Evolutionary conservation across 2,888 invertebrate species (phyloP).

Genomic region (Sisyra terminalis): DNA sequence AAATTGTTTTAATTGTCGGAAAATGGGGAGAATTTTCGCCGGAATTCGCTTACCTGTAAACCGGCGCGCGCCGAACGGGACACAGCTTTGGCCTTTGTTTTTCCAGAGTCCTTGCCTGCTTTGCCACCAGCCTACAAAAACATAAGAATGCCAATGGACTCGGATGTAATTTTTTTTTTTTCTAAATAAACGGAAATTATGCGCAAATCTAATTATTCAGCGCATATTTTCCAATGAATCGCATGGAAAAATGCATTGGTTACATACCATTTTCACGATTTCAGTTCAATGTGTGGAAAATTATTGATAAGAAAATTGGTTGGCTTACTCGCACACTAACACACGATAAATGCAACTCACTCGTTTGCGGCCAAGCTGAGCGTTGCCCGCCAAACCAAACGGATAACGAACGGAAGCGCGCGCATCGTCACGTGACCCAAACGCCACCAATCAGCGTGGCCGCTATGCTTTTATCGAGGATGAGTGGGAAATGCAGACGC

Average conservation of each 20-base stretch:
- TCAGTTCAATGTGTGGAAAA: background rate
- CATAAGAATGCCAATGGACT: background rate
- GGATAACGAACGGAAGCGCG: too few species aligned
- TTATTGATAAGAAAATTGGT: too few species aligned
- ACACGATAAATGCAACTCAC: too few species aligned
- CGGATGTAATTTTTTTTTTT: background rate
- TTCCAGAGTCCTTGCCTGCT: slow-evolving; percentile 99
- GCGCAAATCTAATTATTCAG: background rate
- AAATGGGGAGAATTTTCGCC: slow-evolving; percentile 2
- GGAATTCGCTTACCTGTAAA: slow-evolving; percentile 61
- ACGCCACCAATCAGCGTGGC: too few species aligned
- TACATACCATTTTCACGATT: background rate
- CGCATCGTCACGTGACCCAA: too few species aligned
- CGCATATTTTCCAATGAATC: background rate
- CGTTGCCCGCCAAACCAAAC: too few species aligned
- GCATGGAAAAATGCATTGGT: background rate
- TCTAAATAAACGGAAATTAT: background rate
- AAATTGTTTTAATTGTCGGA: slow-evolving; percentile 4
- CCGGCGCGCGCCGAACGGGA: slow-evolving; percentile 98
- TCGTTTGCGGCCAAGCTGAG: too few species aligned
- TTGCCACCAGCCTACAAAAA: slow-evolving; percentile 93
- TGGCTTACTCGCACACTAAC: too few species aligned
- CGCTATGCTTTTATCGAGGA: too few species aligned
- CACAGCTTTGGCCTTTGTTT: slow-evolving; percentile 98
- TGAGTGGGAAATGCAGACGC: too few species aligned